These are phyloP conservation scores for Brachyhypopomus gauderio DNA, from an alignment of 2,113 vertebrate genomes.

Conservation along the genomic window DNA sequence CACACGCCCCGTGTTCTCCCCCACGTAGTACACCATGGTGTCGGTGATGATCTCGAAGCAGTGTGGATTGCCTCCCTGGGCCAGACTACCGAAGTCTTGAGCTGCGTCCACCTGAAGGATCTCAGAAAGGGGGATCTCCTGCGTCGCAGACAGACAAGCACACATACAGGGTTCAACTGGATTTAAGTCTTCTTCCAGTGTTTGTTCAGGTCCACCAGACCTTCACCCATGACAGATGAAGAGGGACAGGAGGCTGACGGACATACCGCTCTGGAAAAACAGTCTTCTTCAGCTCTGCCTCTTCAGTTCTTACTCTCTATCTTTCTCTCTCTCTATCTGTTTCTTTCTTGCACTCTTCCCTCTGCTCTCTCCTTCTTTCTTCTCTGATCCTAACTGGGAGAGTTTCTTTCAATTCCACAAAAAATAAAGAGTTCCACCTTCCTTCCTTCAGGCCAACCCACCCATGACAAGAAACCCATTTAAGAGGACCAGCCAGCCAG, in stretches of 20 bases:
- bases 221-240: not conserved
- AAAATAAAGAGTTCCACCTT: conserved; percentile 49
- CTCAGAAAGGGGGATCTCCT: conserved; percentile 99
- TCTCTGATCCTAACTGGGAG: conserved; percentile 46
- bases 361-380: conserved; percentile 18
- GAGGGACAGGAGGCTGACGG: not conserved
- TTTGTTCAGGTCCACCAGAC: not conserved
- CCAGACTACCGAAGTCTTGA: conserved; percentile 82
- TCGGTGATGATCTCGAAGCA: conserved; percentile 99
- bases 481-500: conserved; percentile 21
- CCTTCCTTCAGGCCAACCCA: conserved; percentile 51
- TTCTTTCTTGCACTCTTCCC: not conserved
- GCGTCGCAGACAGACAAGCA: conserved; percentile 60
- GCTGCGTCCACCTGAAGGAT: conserved; percentile 92
- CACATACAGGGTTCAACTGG: not conserved
- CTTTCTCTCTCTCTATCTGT: not conserved
- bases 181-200: not conserved
- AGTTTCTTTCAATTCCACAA: conserved; percentile 44
- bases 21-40: conserved; percentile 97
- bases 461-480: conserved; percentile 53
- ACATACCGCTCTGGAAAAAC: not conserved
- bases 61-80: conserved; percentile 92
- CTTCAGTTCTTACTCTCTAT: not conserved
- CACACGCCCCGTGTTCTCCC: conserved; percentile 87
- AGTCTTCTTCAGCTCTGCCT: not conserved